Base-by-base conservation (phyloP, 1,140 invertebrate genomes). In the Bicyclus anynana region DNA sequence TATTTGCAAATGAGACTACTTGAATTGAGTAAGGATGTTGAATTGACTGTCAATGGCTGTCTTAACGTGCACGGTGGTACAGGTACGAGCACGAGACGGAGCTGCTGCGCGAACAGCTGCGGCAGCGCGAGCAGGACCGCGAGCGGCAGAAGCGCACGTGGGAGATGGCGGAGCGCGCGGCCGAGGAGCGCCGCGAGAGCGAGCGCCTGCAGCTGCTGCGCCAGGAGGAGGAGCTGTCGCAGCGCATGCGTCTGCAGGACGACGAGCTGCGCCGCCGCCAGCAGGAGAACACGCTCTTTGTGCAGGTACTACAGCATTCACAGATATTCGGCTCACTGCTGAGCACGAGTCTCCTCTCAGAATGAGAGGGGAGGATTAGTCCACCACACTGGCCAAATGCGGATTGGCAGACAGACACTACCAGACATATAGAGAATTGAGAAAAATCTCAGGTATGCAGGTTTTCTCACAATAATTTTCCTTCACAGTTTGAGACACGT, bases 61-160 rank as follows among this genome's bases (percentile, higher is more conserved):
- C n/a, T n/a, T n/a, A n/a, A n/a, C n/a, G n/a, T 40, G 5, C 13
- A 16, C 17, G 13, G 37, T 12, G 18, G 23, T 46, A 26, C 46
- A 87, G 82, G 37, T 87, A 87, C 65, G 84, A 87, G 75, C 83
- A 87, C 63, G 85, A 88, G 70, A 88, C 83, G 20, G 84, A 87
- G 72, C 47, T 88, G 59, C 69, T 89, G 17, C 72, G 81, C 77
- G 67, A 80, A 94, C 94, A 97, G 90, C 83, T 97, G 62, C 91
- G 95, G 20, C 93, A 95, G 72, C 92, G 96, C 53, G 97, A 98
- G 89, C 92, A 94, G 67, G 95, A 97, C 81, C 92, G 95, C 60
- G 96, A 97, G 77, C 91, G 95, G 3, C 94, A 95, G 84, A 96
- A 96, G 77, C 91, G 95, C 63, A 95, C 96, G 77, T 96, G 95